phyloP scores from a whole-genome alignment of 2,113 vertebrate genomes.

The Scatophagus argus region DNA sequence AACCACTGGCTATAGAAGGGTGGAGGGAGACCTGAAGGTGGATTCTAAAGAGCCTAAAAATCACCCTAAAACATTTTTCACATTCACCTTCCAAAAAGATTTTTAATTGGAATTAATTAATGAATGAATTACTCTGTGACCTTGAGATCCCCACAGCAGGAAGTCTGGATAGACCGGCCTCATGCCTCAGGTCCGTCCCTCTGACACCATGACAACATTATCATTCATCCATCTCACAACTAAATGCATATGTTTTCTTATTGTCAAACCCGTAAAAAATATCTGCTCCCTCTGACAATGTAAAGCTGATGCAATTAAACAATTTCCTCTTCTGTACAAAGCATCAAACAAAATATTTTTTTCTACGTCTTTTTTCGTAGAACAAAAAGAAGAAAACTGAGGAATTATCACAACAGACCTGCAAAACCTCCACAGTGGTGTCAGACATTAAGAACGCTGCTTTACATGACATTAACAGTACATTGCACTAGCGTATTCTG shows the following conservation, averaged over 20 bases:
- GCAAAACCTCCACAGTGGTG: conserved; percentile 56
- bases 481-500: background rate
- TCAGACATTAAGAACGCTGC: conserved; percentile 28
- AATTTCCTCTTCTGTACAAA: conserved; percentile 63
- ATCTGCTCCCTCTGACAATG: background rate
- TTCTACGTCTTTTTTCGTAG: conserved; percentile 48
- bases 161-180: conserved; percentile 58
- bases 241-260: background rate
- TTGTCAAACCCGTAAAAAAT: background rate
- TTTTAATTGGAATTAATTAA: too few species aligned
- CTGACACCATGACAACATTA: conserved; percentile 22
- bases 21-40: background rate
- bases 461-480: conserved; percentile 9
- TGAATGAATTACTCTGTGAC: conserved; percentile 14
- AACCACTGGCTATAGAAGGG: background rate
- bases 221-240: background rate
- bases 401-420: conserved; percentile 25
- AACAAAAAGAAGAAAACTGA: background rate
- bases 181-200: conserved; percentile 64
- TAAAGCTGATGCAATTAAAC: conserved; percentile 21
- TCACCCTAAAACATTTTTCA: too few species aligned
- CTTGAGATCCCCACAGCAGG: conserved; percentile 53
- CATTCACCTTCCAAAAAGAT: too few species aligned
- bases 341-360: conserved; percentile 59
- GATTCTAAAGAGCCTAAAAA: too few species aligned